Percentiles rank a stretch among this genome's conserved stretches.
These are phyloP conservation scores for Isotomurus palustris DNA, from an alignment of 2,888 invertebrate species.

Conservation along the genomic window DNA sequence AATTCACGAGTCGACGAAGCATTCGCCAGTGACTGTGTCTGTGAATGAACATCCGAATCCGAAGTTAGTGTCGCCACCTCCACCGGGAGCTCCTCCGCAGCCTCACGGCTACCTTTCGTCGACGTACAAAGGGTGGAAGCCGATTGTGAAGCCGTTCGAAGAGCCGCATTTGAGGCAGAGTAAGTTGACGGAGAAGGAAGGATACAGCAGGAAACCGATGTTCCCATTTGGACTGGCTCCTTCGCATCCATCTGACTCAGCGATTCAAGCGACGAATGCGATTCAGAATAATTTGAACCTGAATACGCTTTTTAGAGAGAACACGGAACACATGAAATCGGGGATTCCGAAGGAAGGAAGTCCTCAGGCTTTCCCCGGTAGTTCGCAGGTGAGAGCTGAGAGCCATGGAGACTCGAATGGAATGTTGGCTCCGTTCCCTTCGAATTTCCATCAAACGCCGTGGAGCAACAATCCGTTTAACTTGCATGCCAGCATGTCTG, in stretches of 20 bases:
- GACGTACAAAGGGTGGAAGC: slow-evolving; percentile 45
- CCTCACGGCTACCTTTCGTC: slow-evolving; percentile 40
- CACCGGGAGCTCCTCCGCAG: neutral
- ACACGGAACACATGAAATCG: slow-evolving; percentile 38
- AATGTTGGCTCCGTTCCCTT: too few species aligned
- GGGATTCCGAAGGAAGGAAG: slow-evolving; percentile 32
- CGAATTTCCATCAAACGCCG: too few species aligned
- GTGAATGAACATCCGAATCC: neutral
- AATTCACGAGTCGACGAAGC: slow-evolving; percentile 3
- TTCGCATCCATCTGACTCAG: slow-evolving; percentile 1
- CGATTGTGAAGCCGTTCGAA: slow-evolving; percentile 41
- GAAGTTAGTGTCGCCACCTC: neutral
- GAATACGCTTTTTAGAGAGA: slow-evolving; percentile 43
- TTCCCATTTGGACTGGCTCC: neutral
- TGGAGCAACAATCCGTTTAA: too few species aligned
- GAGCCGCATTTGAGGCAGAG: slow-evolving; percentile 20
- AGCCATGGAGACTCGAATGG: too few species aligned
- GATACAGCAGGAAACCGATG: neutral
- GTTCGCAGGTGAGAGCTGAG: too few species aligned
- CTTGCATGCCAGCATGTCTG: slow-evolving; percentile 39
- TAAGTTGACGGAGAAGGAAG: neutral
- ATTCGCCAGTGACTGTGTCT: neutral
- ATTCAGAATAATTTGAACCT: slow-evolving; percentile 20
- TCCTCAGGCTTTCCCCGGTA: slow-evolving; percentile 31
- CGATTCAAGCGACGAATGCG: neutral